phyloP scores from a whole-genome alignment of 2,888 invertebrate species.

The Loripinus fragilis region DNA sequence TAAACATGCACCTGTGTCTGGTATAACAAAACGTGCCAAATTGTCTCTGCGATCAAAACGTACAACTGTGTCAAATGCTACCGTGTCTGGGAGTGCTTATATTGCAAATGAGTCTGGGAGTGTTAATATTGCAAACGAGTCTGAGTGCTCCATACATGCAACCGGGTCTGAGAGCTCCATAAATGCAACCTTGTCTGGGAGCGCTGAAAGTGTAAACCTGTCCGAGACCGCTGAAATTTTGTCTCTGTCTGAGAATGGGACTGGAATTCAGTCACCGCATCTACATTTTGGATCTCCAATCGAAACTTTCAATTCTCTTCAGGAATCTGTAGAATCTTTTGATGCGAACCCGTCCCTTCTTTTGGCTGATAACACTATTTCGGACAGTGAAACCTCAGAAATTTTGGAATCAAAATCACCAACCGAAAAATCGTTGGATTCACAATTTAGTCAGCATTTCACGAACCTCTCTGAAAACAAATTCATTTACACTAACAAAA shows the following conservation, averaged over 20 bases:
- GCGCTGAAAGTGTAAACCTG: no score
- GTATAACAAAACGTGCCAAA: background rate
- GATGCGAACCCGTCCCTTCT: background rate
- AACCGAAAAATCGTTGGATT: no score
- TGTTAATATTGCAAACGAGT: background rate
- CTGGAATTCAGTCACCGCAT: background rate
- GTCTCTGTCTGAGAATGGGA: background rate
- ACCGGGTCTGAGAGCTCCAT: background rate
- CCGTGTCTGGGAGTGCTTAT: background rate
- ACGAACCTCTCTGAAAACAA: background rate
- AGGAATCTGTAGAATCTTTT: background rate
- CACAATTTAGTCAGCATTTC: background rate
- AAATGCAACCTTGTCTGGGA: background rate
- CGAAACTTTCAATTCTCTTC: background rate
- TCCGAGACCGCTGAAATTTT: background rate
- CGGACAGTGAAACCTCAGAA: background rate
- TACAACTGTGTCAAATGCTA: background rate
- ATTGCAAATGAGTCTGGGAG: background rate
- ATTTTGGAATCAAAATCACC: background rate
- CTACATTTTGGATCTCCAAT: background rate
- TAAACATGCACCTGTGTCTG: background rate
- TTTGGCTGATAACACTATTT: background rate
- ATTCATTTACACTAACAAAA: background rate
- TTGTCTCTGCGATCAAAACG: background rate
- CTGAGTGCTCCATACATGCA: background rate